These are phyloP conservation scores for Orthonevra nobilis DNA, from an alignment of 2,888 invertebrate species.

Conservation along the genomic window DNA sequence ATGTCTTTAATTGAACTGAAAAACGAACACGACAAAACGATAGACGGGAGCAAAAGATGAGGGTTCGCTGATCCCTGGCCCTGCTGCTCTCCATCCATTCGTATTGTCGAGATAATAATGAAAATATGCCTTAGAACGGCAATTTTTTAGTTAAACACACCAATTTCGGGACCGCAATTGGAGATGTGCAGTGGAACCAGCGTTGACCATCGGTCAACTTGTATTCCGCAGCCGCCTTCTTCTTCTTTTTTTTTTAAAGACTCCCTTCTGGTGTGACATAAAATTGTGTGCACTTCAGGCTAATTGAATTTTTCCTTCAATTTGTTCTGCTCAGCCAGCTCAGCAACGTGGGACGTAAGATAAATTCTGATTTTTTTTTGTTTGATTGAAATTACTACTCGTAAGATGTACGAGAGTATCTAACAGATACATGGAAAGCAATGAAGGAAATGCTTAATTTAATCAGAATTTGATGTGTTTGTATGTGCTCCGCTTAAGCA, in stretches of 20 bases:
- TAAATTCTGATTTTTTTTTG: conserved; percentile 34
- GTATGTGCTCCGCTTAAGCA: too few species aligned
- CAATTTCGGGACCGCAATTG: conserved; percentile 40
- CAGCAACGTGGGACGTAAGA: conserved; percentile 39
- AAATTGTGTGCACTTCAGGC: conserved; percentile 43
- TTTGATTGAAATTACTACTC: conserved; percentile 31
- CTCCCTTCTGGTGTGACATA: conserved; percentile 7
- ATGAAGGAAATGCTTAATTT: conserved; percentile 68
- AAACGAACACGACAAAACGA: too few species aligned
- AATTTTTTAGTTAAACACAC: conserved; percentile 23
- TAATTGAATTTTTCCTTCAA: conserved; percentile 69
- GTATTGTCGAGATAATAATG: conserved; percentile 38
- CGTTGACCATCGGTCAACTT: conserved; percentile 31
- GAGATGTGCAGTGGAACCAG: conserved; percentile 24
- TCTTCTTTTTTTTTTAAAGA: too few species aligned
- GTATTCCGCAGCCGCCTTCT: too few species aligned
- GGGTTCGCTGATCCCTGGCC: conserved; percentile 17
- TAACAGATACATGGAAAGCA: not conserved
- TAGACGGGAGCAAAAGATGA: conserved; percentile 45
- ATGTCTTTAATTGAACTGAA: too few species aligned
- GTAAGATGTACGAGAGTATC: conserved; percentile 12
- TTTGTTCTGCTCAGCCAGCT: conserved; percentile 22
- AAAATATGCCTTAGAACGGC: conserved; percentile 30
- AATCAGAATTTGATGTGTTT: conserved; percentile 55
- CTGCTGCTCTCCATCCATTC: not conserved